Base-by-base conservation (phyloP, 2,797 vertebrate genomes). In the Microctenopoma stevenorrisi region DNA sequence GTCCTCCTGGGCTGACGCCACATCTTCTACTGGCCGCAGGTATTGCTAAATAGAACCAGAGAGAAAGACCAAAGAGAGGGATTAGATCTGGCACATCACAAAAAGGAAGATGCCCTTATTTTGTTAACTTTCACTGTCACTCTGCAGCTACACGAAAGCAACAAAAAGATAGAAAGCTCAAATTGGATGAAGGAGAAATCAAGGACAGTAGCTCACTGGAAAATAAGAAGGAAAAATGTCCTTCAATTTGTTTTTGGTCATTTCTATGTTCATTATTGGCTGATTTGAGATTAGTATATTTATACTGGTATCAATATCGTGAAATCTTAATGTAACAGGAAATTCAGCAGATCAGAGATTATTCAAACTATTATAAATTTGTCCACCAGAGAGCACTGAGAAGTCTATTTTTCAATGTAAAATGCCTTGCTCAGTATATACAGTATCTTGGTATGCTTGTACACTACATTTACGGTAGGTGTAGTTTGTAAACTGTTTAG, bases 21-120 rank as follows among this genome's bases (percentile, higher is more conserved):
- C 96, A 0, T 99, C 98, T 88, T 99, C 97, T n/a, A 99, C 97
- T 0, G 97, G 97, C 56, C 98, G 93, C 81, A 99, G 93, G 90
- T 99, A 99, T 96, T 99, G 98, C 98, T 99, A 26, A 42, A 47
- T 0, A 12, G 26, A 40, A 0, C 50, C 4, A 49, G 40, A 40
- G 30, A 18, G 4, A 51, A 16, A 64, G 1, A 35, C 18, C 5
- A 28, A 22, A 4, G 8, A 15, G 30, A 3, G 12, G 6, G 5
- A 14, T 42, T 12, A 42, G 16, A 72, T 16, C 46, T 2, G 0
- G 4, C 11, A 11, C 18, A 60, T 37, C 42, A 37, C 22, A 49
- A 26, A 35, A 13, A 52, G 16, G 33, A 9, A 38, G 18, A 50
- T 9, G 46, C 12, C 5, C 14, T 4, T 15, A 15, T 16, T 16